These are phyloP conservation scores for Rhynchomys soricoides DNA, from an alignment of 2,113 vertebrate species.

Conservation along the genomic window DNA sequence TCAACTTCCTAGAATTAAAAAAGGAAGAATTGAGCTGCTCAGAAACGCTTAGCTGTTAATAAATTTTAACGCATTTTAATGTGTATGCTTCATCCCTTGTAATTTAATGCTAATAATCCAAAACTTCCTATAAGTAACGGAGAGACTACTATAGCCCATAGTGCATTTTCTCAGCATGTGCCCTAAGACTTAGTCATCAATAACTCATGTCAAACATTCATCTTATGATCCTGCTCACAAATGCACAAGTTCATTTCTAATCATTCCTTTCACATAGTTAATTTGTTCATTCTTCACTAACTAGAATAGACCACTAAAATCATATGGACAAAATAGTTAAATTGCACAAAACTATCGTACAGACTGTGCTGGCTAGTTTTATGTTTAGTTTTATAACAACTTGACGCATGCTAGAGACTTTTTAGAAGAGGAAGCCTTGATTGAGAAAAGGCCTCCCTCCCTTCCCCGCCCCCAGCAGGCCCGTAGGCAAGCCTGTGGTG, in stretches of 20 bases:
- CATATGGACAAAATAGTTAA: not conserved
- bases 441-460: not conserved
- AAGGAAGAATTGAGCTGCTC: not conserved
- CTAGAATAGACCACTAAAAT: not conserved
- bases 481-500: not conserved
- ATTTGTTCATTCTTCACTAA: not conserved
- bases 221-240: not conserved
- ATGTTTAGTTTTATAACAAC: not conserved
- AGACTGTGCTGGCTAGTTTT: not conserved
- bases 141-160: not conserved
- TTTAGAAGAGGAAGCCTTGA: not conserved
- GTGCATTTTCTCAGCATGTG: not conserved
- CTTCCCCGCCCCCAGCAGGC: not conserved
- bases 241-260: not conserved
- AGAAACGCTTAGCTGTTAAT: not conserved
- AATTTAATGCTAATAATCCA: not conserved
- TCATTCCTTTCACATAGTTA: not conserved
- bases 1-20: not conserved
- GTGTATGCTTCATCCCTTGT: not conserved
- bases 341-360: not conserved
- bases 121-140: not conserved
- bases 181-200: not conserved
- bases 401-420: not conserved
- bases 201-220: not conserved
- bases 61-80: not conserved